These are phyloP conservation scores for Lophotriccus pileatus DNA, from an alignment of 2,797 vertebrate genomes.

Conservation along the genomic window DNA sequence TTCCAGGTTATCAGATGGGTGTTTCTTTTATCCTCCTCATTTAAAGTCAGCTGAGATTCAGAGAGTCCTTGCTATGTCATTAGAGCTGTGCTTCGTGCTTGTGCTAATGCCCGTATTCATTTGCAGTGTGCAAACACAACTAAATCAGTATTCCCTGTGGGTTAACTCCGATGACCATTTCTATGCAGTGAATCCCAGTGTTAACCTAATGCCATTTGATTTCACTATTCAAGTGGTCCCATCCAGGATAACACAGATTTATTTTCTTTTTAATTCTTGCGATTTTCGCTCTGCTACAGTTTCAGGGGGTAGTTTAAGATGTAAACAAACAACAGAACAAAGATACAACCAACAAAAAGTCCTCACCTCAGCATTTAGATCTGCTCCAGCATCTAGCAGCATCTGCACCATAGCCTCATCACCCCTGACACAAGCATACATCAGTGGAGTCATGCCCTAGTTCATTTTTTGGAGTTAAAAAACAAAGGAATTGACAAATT, in stretches of 20 bases:
- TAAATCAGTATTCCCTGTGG: neutral
- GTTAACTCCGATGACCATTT: neutral
- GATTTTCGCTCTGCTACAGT: neutral
- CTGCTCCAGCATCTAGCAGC: slow-evolving; percentile 96
- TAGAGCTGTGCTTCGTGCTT: neutral
- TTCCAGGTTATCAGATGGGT: neutral
- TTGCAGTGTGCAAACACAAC: neutral
- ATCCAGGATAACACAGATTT: neutral
- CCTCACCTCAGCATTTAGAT: slow-evolving; percentile 96
- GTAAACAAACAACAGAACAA: slow-evolving; percentile 38
- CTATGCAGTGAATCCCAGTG: neutral
- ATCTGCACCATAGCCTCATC: slow-evolving; percentile 99
- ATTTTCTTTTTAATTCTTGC: neutral
- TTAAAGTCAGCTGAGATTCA: neutral
- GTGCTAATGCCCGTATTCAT: neutral
- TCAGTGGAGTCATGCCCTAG: slow-evolving; percentile 96
- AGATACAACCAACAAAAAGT: slow-evolving; percentile 51
- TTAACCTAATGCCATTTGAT: neutral
- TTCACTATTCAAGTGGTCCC: neutral
- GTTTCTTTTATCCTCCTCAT: neutral
- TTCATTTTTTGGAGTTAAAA: slow-evolving; percentile 64
- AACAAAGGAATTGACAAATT: slow-evolving; percentile 64
- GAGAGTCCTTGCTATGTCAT: neutral
- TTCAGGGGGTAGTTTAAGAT: neutral
- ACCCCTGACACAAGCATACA: slow-evolving; percentile 96